Conservation (phyloP, 2,888 invertebrate genomes). For the Xylota sylvarum region DNA sequence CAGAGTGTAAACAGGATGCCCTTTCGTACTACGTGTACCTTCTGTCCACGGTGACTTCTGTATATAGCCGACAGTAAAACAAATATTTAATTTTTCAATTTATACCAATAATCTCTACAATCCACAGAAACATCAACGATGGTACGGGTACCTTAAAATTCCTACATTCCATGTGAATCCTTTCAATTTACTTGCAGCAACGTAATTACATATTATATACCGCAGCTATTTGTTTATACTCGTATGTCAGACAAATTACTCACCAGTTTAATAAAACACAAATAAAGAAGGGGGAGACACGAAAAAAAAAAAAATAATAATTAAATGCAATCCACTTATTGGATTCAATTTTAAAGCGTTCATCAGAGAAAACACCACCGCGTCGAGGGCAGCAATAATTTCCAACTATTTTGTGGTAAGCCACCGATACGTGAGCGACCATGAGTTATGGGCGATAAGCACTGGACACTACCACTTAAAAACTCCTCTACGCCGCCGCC, state of each 20-base stretch:
- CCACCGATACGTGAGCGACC: constrained; percentile 77
- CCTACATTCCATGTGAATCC: background rate
- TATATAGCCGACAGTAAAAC: background rate
- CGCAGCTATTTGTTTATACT: constrained; percentile 42
- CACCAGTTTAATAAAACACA: constrained; percentile 49
- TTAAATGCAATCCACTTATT: constrained; percentile 64
- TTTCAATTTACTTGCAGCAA: constrained; percentile 11
- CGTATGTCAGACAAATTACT: constrained; percentile 47
- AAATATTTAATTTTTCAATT: background rate
- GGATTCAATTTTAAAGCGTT: constrained; percentile 74
- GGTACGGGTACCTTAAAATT: background rate
- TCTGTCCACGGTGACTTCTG: background rate
- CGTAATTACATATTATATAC: constrained; percentile 37
- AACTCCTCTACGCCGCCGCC: constrained; percentile 22
- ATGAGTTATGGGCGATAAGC: constrained; percentile 76
- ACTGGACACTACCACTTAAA: constrained; percentile 63
- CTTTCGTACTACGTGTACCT: too few relatives aligned
- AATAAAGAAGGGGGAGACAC: constrained; percentile 20
- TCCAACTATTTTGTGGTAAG: constrained; percentile 76
- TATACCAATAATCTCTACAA: constrained; percentile 2
- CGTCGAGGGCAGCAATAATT: constrained; percentile 63
- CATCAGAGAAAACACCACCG: constrained; percentile 49
- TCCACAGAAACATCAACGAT: background rate
- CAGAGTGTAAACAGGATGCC: too few relatives aligned
- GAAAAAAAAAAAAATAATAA: constrained; percentile 14